Evolutionary conservation across 1,140 invertebrate genomes (phyloP).

Genomic region (Apocrypta bakeri): DNA sequence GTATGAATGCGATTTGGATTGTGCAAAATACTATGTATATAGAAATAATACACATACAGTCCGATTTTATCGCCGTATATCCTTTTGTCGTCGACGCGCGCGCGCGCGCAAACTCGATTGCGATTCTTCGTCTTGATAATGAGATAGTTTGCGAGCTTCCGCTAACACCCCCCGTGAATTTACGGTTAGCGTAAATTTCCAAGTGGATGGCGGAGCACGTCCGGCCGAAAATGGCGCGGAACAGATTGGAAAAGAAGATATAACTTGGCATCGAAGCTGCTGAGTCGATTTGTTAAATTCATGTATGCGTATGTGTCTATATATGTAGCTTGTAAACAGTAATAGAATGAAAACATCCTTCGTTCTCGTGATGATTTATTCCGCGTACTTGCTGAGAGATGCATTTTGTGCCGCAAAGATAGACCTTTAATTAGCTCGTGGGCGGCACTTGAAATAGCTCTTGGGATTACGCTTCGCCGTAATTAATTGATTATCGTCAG

Average conservation of each 20-base stretch:
- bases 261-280: slow-evolving; percentile 36
- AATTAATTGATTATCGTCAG: neutral
- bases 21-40: neutral
- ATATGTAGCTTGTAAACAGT: slow-evolving; percentile 17
- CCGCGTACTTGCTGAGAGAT: neutral
- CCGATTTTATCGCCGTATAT: neutral
- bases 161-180: slow-evolving; percentile 10
- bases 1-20: neutral
- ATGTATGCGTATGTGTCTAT: neutral
- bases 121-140: slow-evolving; percentile 34
- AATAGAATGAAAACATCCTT: slow-evolving; percentile 35
- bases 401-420: neutral
- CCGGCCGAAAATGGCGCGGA: slow-evolving; percentile 20
- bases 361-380: slow-evolving; percentile 14
- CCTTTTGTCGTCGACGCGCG: neutral
- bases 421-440: slow-evolving; percentile 27
- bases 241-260: slow-evolving; percentile 42
- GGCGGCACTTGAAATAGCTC: neutral
- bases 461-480: neutral
- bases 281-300: neutral
- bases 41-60: too few species aligned
- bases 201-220: neutral
- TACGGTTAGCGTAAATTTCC: slow-evolving; percentile 19
- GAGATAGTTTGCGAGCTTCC: slow-evolving; percentile 3
- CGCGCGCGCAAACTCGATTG: neutral